Evolutionary conservation across 2,888 invertebrate genomes (phyloP), one percentile per base, ranked within the genome.

Genomic region (Caradrina clavipalpis): DNA sequence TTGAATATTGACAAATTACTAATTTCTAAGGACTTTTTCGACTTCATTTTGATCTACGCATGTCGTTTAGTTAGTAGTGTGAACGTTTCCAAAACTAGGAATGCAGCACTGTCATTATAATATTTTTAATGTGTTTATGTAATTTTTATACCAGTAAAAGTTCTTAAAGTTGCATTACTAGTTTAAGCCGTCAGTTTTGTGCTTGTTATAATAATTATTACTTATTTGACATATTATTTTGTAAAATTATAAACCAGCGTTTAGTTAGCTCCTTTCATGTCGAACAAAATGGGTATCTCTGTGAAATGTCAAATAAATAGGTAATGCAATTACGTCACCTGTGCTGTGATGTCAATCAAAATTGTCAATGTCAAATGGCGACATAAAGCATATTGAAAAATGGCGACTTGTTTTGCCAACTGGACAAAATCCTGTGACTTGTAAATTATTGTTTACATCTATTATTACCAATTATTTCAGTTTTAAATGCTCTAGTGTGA

Each of bases 361-460:
- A 51, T 19, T 59, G 64, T 51, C 70, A 72, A 45, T 17, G 17
- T 17, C 17, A 45, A 45, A 45, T 1, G 35, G 35, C 35, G 35
- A 35, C 8, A 8, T 35, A 1, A 6, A 17, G 11, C 45, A 45
- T 45, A 45, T 17, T 45, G 45, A 45, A 45, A 45, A 84, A 90
- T 87, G 86, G 87, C 84, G 86, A 88, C 86, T 92, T 94, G 94
- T 94, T 95, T 95, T 96, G 96, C 96, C 96, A 96, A 96, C 96
- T 94, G 92, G 94, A 92, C 96, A 94, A 87, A 90, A 88, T 92
- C 88, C 88, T 95, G 95, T 94, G 94, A 94, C 69, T 85, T 69
- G 84, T 76, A 86, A 92, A 95, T 85, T 85, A 87, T 91, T 94
- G 93, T 95, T 95, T 95, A 94, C 92, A 88, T 89, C 78, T 73